Evolutionary conservation across 1,140 invertebrate species (phyloP).

Genomic region (Lepidurus apus): DNA sequence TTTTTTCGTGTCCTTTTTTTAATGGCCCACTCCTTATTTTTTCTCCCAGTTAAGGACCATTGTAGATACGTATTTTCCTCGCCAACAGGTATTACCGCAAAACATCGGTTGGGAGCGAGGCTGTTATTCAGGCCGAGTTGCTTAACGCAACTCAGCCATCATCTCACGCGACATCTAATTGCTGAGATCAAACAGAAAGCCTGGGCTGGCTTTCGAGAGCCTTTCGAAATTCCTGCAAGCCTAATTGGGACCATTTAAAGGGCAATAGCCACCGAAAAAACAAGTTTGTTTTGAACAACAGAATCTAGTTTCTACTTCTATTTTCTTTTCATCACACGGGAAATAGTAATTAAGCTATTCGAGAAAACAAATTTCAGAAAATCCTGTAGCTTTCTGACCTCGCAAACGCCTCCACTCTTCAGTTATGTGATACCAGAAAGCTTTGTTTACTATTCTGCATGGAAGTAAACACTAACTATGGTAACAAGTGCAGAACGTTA

Average conservation of each 20-base stretch:
- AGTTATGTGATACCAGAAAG: too few species aligned
- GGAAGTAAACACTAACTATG: too few species aligned
- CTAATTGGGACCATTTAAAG: neutral
- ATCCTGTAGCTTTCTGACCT: too few species aligned
- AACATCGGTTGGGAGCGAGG: neutral
- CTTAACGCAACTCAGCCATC: neutral
- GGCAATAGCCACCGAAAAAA: too few species aligned
- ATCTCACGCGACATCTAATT: slow-evolving; percentile 17
- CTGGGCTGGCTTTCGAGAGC: neutral
- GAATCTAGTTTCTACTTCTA: too few species aligned
- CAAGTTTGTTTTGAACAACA: too few species aligned
- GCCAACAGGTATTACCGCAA: slow-evolving; percentile 12
- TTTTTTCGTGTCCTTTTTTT: neutral
- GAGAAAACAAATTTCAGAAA: too few species aligned
- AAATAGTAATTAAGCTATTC: too few species aligned
- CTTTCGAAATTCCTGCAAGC: neutral
- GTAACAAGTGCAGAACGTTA: too few species aligned
- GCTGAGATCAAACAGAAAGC: neutral
- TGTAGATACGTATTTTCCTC: neutral
- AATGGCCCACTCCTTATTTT: neutral
- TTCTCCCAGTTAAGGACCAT: neutral
- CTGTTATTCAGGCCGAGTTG: slow-evolving; percentile 1
- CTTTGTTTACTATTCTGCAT: too few species aligned
- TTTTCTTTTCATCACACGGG: too few species aligned
- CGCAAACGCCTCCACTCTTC: too few species aligned